A percentile compares a stretch with the other conserved stretches of the same genome.
Conservation (phyloP, 2,113 vertebrate species). For the Polypterus bichir region DNA sequence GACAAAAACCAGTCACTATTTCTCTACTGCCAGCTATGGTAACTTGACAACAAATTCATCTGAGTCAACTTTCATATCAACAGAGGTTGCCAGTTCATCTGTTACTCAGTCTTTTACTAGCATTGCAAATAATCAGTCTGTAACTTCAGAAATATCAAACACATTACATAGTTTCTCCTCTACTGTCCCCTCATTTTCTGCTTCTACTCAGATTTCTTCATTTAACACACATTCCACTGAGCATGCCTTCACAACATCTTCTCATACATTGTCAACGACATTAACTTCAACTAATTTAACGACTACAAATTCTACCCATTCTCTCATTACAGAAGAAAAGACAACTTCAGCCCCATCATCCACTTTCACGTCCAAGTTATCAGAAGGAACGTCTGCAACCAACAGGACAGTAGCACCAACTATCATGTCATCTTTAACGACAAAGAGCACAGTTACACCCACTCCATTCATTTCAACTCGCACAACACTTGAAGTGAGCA, state of each 20-base stretch:
- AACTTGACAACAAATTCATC: no score
- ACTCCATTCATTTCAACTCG: constrained; percentile 31
- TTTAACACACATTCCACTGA: constrained; percentile 1
- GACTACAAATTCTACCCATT: constrained; percentile 24
- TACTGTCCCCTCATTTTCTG: neutral
- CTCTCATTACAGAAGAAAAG: constrained; percentile 38
- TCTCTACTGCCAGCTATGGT: no score
- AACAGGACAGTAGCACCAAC: constrained; percentile 37
- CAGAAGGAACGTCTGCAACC: constrained; percentile 38
- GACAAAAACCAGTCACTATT: no score
- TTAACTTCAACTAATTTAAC: constrained; percentile 8
- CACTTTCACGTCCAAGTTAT: constrained; percentile 43
- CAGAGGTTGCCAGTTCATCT: no score
- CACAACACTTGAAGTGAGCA: constrained; percentile 31
- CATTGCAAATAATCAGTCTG: constrained; percentile 2
- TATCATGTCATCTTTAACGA: constrained; percentile 32
- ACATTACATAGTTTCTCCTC: neutral
- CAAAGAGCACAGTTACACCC: constrained; percentile 33
- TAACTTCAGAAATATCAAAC: constrained; percentile 1
- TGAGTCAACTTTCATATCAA: no score
- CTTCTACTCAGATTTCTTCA: neutral
- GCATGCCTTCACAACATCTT: constrained; percentile 5
- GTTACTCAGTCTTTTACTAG: neutral
- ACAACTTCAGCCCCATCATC: constrained; percentile 35
- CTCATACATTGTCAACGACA: constrained; percentile 3